Evolutionary conservation across 2,888 invertebrate genomes (phyloP).

Genomic region (Drosophila rellima): DNA sequence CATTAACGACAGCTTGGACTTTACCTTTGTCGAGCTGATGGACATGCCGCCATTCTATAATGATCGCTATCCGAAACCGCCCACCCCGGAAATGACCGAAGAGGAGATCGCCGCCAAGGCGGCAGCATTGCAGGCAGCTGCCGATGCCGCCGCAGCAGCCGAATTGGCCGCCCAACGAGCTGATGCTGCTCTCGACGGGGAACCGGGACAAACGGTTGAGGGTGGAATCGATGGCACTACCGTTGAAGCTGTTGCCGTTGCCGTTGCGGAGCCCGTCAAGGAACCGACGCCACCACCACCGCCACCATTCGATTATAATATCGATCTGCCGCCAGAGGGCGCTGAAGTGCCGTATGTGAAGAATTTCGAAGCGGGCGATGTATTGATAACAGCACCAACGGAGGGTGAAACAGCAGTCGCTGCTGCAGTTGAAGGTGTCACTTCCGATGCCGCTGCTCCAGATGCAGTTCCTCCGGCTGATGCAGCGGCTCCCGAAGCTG

Average conservation of each 20-base stretch:
- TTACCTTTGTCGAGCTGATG: conserved; percentile 94
- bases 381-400: conserved; percentile 56
- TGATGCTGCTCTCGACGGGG: conserved; percentile 48
- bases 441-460: conserved; percentile 48
- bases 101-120: conserved; percentile 83
- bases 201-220: conserved; percentile 65
- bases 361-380: conserved; percentile 83
- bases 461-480: conserved; percentile 62
- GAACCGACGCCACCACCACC: conserved; percentile 85
- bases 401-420: conserved; percentile 56
- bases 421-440: conserved; percentile 62
- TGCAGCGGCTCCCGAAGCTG: conserved; percentile 53
- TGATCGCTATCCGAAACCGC: conserved; percentile 85
- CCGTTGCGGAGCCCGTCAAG: conserved; percentile 66
- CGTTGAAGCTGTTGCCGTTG: conserved; percentile 44
- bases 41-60: conserved; percentile 87
- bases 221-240: conserved; percentile 42
- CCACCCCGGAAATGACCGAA: conserved; percentile 85
- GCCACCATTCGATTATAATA: conserved; percentile 85
- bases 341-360: conserved; percentile 86
- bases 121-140: conserved; percentile 59
- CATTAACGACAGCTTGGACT: conserved; percentile 97
- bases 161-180: conserved; percentile 76
- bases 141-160: conserved; percentile 43
- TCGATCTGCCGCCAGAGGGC: conserved; percentile 86